Percentiles rank a stretch among this genome's conserved stretches.
Conservation (phyloP, 2,113 vertebrate genomes). For the Podilymbus podiceps region DNA sequence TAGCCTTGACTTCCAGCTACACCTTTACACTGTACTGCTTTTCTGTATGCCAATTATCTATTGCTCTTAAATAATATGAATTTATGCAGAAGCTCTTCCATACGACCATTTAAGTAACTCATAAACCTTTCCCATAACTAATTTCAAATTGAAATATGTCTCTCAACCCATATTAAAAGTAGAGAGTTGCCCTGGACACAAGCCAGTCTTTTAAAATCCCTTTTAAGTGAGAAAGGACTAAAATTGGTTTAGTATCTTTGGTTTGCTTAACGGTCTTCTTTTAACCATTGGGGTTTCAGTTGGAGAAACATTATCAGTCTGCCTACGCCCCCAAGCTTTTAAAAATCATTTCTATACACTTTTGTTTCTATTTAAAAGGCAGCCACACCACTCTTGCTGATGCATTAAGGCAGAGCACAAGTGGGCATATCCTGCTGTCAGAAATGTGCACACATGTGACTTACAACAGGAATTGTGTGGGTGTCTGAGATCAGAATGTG, state of each 20-base stretch:
- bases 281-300: background rate
- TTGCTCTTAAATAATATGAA: background rate
- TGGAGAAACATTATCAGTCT: background rate
- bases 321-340: background rate
- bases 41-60: constrained; percentile 18
- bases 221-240: constrained; percentile 52
- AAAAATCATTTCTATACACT: background rate
- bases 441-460: background rate
- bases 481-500: background rate
- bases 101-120: constrained; percentile 64
- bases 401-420: background rate
- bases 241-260: background rate
- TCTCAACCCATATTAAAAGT: constrained; percentile 52
- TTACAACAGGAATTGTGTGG: constrained; percentile 5
- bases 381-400: background rate
- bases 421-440: background rate
- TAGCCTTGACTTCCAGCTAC: background rate
- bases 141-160: constrained; percentile 65
- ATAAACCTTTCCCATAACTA: constrained; percentile 56
- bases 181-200: constrained; percentile 39
- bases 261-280: background rate
- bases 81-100: constrained; percentile 31
- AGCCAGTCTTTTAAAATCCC: constrained; percentile 42
- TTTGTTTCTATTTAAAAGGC: background rate
- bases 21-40: background rate